These are phyloP conservation scores for Polyommatus iphigenia DNA, from an alignment of 2,888 invertebrate species.

Conservation along the genomic window DNA sequence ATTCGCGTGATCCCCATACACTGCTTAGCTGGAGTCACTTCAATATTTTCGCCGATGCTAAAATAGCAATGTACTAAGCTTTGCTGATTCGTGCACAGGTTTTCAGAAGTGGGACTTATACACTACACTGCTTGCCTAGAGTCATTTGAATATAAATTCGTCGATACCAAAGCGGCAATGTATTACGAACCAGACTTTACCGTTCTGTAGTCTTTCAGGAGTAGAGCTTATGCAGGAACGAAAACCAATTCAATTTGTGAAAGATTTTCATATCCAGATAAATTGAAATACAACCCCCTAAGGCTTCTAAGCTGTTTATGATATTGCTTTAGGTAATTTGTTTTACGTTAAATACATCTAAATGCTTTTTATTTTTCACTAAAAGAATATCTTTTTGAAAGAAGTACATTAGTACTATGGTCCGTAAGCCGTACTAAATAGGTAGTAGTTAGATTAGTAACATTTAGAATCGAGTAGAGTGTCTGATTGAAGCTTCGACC, in stretches of 20 bases:
- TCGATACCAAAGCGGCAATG: slow-evolving; percentile 10
- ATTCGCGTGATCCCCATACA: background rate
- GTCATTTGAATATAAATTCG: background rate
- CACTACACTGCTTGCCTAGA: background rate
- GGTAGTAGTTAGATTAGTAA: no score
- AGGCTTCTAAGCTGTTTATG: slow-evolving; percentile 13
- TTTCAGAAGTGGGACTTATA: background rate
- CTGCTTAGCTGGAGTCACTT: background rate
- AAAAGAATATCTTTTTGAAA: background rate
- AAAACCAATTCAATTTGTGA: slow-evolving; percentile 70
- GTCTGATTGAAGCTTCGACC: no score
- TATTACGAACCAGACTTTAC: background rate
- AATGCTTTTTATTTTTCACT: background rate
- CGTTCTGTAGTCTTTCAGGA: background rate
- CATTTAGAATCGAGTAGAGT: no score
- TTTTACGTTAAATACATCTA: background rate
- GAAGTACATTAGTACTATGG: no score
- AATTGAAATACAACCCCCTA: slow-evolving; percentile 49
- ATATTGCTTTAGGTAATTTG: background rate
- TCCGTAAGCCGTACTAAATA: no score
- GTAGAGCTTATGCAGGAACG: slow-evolving; percentile 44
- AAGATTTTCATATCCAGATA: slow-evolving; percentile 63
- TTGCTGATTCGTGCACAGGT: fast-evolving
- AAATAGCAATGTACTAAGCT: background rate
- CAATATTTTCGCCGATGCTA: background rate